Conservation (phyloP, 2,888 invertebrate species). For the Leucophenga montana region DNA sequence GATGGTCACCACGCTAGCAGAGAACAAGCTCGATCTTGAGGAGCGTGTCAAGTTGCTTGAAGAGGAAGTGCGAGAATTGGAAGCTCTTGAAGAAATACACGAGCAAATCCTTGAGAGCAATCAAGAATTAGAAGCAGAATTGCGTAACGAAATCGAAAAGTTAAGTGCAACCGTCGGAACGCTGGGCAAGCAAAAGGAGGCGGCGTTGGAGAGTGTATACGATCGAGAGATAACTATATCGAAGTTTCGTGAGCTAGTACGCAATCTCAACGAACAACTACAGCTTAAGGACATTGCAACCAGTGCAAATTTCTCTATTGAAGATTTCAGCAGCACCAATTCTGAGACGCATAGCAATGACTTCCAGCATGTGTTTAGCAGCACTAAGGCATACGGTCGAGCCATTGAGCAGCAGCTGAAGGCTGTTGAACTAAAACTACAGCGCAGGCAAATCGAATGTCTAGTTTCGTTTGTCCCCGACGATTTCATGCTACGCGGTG, state of each 20-base stretch:
- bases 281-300: constrained; percentile 78
- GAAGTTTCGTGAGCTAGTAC: constrained; percentile 95
- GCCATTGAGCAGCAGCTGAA: constrained; percentile 93
- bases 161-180: constrained; percentile 86
- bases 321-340: constrained; percentile 63
- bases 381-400: constrained; percentile 80
- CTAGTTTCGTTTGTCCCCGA: constrained; percentile 96
- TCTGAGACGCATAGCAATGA: constrained; percentile 76
- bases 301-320: constrained; percentile 74
- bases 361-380: constrained; percentile 79
- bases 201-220: constrained; percentile 90
- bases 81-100: constrained; percentile 93
- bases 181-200: constrained; percentile 87
- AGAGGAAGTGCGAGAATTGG: constrained; percentile 93
- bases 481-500: constrained; percentile 84
- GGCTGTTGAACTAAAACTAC: constrained; percentile 89
- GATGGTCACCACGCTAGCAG: constrained; percentile 96
- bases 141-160: constrained; percentile 94
- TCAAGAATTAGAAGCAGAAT: constrained; percentile 92
- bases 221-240: constrained; percentile 94
- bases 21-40: constrained; percentile 93
- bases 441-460: constrained; percentile 87
- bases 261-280: constrained; percentile 88
- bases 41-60: constrained; percentile 89
- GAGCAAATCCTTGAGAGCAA: constrained; percentile 97